These are phyloP conservation scores for Origma solitaria DNA, from an alignment of 2,113 vertebrate genomes.

Conservation along the genomic window DNA sequence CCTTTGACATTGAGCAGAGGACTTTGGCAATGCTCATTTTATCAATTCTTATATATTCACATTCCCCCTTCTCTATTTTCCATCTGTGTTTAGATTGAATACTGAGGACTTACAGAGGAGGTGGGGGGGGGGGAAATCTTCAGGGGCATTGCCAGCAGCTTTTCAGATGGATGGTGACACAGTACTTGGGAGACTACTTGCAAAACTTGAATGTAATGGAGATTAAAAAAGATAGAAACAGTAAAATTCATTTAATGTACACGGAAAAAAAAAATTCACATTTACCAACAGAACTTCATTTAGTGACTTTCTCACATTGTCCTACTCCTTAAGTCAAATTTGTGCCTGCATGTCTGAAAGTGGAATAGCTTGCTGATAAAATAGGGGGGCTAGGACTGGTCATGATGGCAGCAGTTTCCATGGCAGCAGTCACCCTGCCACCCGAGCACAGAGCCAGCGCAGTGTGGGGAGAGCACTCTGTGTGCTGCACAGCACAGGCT, in stretches of 20 bases:
- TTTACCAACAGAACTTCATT: not conserved
- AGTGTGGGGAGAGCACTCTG: rapidly evolving
- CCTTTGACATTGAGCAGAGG: not conserved
- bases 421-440: not conserved
- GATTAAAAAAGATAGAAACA: not conserved
- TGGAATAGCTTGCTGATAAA: not conserved
- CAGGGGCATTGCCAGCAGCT: not conserved
- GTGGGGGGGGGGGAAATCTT: rapidly evolving
- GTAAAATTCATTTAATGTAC: not conserved
- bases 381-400: not conserved
- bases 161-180: not conserved
- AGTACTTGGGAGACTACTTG: not conserved
- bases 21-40: not conserved
- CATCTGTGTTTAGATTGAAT: not conserved
- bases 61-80: not conserved
- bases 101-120: not conserved
- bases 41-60: not conserved
- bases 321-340: not conserved
- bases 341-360: not conserved
- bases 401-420: not conserved
- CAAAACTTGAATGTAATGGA: not conserved
- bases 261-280: not conserved
- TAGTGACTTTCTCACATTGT: not conserved
- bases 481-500: not conserved
- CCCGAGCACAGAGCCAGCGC: rapidly evolving